A percentile compares a stretch with the other conserved stretches of the same genome.
Evolutionary conservation across 2,113 vertebrate genomes (phyloP).

Genomic region (Myotis davidii): DNA sequence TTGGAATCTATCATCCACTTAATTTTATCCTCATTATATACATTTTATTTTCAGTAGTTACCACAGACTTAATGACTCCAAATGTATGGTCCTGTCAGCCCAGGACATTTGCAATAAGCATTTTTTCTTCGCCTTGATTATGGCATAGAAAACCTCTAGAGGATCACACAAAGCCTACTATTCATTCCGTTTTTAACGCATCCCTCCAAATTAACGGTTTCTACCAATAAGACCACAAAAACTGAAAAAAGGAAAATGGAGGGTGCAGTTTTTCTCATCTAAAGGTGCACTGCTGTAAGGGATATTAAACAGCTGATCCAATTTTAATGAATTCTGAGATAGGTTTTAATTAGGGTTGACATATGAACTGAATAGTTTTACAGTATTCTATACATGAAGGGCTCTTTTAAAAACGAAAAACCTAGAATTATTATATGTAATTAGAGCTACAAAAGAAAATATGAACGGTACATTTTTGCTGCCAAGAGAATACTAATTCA

Average conservation of each 20-base stretch:
- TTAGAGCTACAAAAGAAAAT: slow-evolving; percentile 65
- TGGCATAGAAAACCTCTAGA: slow-evolving; percentile 8
- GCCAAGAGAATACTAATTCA: slow-evolving; percentile 61
- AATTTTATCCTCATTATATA: slow-evolving; percentile 3
- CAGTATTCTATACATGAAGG: slow-evolving; percentile 28
- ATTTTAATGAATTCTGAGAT: slow-evolving; percentile 75
- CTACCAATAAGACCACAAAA: slow-evolving; percentile 80
- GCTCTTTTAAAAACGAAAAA: slow-evolving; percentile 62
- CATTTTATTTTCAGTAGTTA: slow-evolving; percentile 47
- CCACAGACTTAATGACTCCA: not conserved
- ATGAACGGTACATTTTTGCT: slow-evolving; percentile 22
- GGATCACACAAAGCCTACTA: slow-evolving; percentile 18
- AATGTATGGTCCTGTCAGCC: slow-evolving; percentile 47
- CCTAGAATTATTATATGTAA: slow-evolving; percentile 62
- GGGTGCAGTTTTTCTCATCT: slow-evolving; percentile 35
- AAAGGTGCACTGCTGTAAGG: slow-evolving; percentile 57
- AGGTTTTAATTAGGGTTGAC: slow-evolving; percentile 76
- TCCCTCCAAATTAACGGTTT: slow-evolving; percentile 70
- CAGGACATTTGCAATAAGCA: slow-evolving; percentile 33
- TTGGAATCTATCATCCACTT: slow-evolving; percentile 28
- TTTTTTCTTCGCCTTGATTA: slow-evolving; percentile 61
- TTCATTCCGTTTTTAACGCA: slow-evolving; percentile 56
- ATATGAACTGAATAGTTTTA: slow-evolving; percentile 50
- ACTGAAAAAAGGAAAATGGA: slow-evolving; percentile 4
- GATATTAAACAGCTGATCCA: slow-evolving; percentile 54